Conservation (phyloP, 2,888 invertebrate species). For the Tuta absoluta region DNA sequence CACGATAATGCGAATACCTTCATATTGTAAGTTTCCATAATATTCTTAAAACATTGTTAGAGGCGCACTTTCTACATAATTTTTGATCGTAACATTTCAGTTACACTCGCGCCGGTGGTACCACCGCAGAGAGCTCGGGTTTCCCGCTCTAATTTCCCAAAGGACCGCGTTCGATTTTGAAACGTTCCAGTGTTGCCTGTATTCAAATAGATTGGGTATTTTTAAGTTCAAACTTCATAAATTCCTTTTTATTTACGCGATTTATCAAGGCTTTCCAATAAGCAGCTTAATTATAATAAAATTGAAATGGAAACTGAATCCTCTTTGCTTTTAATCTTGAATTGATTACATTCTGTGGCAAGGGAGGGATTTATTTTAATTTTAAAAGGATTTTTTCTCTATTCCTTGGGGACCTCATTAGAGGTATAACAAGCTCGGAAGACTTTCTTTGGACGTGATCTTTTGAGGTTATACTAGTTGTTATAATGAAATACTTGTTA, state of each 20-base stretch:
- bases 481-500: conserved; percentile 5
- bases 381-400: conserved; percentile 60
- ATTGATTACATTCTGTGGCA: conserved; percentile 60
- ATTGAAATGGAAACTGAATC: conserved; percentile 47
- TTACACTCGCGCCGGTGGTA: conserved; percentile 15
- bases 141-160: conserved; percentile 62
- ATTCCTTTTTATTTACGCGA: conserved; percentile 25
- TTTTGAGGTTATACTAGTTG: conserved; percentile 10
- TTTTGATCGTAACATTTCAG: no score
- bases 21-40: no score
- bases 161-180: conserved; percentile 55
- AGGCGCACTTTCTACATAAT: no score
- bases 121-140: conserved; percentile 27
- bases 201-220: conserved; percentile 58
- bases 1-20: no score
- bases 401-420: conserved; percentile 67
- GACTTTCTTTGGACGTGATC: conserved; percentile 19
- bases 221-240: conserved; percentile 46
- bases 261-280: conserved; percentile 23
- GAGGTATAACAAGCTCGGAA: conserved; percentile 42
- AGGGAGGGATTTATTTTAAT: conserved; percentile 60
- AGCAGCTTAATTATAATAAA: conserved; percentile 46
- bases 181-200: conserved; percentile 53
- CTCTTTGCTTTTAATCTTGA: conserved; percentile 60
- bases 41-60: no score